A percentile compares a stretch with the other conserved stretches of the same genome.
Conservation (phyloP, 2,113 vertebrate species). For the Sminthopsis crassicaudata region DNA sequence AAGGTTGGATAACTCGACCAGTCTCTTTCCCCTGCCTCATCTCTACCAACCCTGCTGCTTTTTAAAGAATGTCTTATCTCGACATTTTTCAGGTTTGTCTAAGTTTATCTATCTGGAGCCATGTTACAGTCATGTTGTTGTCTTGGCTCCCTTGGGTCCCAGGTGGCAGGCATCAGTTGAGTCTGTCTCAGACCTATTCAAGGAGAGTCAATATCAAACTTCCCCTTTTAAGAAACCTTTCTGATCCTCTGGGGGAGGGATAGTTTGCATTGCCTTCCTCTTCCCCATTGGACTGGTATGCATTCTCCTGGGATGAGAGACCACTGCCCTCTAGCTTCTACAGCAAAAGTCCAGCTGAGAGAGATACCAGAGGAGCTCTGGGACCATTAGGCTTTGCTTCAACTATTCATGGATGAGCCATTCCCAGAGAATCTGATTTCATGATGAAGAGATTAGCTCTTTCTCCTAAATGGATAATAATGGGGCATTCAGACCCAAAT, state of each 20-base stretch:
- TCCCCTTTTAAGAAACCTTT: slow-evolving; percentile 58
- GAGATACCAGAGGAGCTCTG: slow-evolving; percentile 40
- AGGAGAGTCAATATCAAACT: slow-evolving; percentile 5
- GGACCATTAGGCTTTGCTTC: slow-evolving; percentile 5
- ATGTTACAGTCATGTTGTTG: slow-evolving; percentile 50
- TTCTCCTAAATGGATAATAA: not conserved
- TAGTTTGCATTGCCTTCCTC: not conserved
- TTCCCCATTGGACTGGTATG: not conserved
- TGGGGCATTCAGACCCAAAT: not conserved
- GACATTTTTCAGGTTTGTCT: slow-evolving; percentile 49
- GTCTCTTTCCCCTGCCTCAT: not conserved
- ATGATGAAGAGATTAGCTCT: not conserved
- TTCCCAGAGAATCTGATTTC: slow-evolving; percentile 60
- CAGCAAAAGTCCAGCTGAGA: slow-evolving; percentile 19
- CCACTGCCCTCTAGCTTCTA: not conserved
- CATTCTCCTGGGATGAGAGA: slow-evolving; percentile 7
- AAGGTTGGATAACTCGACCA: not conserved
- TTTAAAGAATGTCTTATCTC: slow-evolving; percentile 36
- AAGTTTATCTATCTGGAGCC: slow-evolving; percentile 57
- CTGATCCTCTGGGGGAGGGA: slow-evolving; percentile 14
- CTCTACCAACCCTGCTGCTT: slow-evolving; percentile 24
- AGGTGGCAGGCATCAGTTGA: not conserved
- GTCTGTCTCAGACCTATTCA: not conserved
- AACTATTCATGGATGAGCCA: slow-evolving; percentile 18
- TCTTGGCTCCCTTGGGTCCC: slow-evolving; percentile 49